Percentiles rank a stretch among this genome's conserved stretches.
Conservation (phyloP, 2,797 vertebrate genomes). For the Erpetoichthys calabaricus region DNA sequence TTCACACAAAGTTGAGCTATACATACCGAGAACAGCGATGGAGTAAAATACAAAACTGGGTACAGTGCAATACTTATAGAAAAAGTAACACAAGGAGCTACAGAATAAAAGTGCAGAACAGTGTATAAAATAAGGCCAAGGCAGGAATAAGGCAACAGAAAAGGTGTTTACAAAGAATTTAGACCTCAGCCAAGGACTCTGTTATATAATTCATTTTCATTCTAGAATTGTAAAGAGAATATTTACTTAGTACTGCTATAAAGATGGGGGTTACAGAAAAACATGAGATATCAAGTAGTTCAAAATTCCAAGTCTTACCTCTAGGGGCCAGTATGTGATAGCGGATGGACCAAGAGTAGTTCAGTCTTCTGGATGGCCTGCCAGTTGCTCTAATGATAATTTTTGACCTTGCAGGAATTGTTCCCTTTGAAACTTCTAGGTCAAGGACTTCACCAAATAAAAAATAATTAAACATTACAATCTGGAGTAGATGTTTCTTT, state of each 20-base stretch:
- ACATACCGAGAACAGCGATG: no score
- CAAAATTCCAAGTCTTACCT: constrained; percentile 37
- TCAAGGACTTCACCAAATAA: constrained; percentile 46
- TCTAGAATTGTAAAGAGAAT: no score
- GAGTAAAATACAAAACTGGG: not conserved
- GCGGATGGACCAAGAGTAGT: constrained; percentile 67
- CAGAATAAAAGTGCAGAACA: no score
- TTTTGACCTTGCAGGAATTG: constrained; percentile 52
- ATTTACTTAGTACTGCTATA: not conserved
- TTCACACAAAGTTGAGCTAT: no score
- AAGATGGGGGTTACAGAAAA: not conserved
- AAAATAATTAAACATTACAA: not conserved
- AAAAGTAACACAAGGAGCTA: no score
- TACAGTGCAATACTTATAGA: not conserved
- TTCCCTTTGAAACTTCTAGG: constrained; percentile 50
- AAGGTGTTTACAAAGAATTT: no score
- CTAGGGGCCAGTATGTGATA: constrained; percentile 45
- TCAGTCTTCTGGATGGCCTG: constrained; percentile 36
- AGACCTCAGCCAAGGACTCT: no score
- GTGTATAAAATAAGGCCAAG: no score
- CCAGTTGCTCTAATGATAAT: constrained; percentile 41
- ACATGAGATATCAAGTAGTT: not conserved
- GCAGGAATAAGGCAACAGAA: no score
- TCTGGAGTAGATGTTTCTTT: no score
- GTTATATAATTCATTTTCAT: no score